Evolutionary conservation across 1,140 invertebrate species (phyloP), one percentile per base, ranked within the genome.

Genomic region (Leptonema lineaticorne): DNA sequence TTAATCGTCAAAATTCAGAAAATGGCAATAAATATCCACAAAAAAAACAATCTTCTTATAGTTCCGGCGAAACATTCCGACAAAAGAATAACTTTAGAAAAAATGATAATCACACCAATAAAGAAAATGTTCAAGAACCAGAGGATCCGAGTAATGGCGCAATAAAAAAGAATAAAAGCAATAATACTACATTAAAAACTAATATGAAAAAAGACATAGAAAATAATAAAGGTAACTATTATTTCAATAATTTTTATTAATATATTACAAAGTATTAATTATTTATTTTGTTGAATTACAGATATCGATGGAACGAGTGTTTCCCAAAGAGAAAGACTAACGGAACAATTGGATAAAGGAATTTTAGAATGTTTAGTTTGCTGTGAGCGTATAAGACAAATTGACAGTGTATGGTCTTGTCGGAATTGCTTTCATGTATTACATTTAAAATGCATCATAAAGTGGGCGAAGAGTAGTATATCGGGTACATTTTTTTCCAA

Each of bases 291-390:
- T 28, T 48, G 63, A 75, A 73, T 76, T 73, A 67, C 69, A 78
- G 82, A 83, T 71, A 82, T 84, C 64, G 84, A 84, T 71, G 81
- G 83, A 68, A 87, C 86, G 46, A 84, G 84, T 71, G 81, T 84
- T 68, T 88, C 87, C 45, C 92, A 94, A 76, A 83, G 91, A 45
- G 94, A 94, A 75, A 83, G 90, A 45, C 82, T 97, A 22, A 90
- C 88, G 22, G 89, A 94, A 14, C 91, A 94, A 75, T 78, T 97
- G 22, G 88, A 88, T 64, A 86, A 85, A 53, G 88, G 90, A 1
- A 84, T 83, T 0, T 83, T 96, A 56, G 96, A 98, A 77, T 99
- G 96, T 76, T 84, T 97, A 72, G 93, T 98, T 1, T 99, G 96
- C 76, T 96, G 92, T 77, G 94, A 96, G 50, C 80, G 84, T 45